A percentile compares a stretch with the other conserved stretches of the same genome.
Evolutionary conservation across 2,797 vertebrate species (phyloP).

Genomic region (Craterocephalus amniculus): DNA sequence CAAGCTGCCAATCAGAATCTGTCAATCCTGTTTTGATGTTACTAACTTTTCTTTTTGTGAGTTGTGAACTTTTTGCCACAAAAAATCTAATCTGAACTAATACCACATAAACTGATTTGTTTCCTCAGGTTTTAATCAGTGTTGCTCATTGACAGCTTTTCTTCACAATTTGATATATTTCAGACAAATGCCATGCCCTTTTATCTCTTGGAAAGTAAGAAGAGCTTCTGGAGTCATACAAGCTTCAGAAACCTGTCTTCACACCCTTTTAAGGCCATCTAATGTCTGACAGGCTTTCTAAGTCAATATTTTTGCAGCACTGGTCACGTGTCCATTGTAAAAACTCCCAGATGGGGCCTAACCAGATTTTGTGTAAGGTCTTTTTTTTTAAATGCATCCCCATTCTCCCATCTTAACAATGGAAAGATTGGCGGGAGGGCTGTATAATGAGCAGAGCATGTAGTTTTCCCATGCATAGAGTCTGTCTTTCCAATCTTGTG

Average conservation of each 20-base stretch:
- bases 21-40: slow-evolving; percentile 17
- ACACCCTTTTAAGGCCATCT: slow-evolving; percentile 31
- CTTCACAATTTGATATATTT: neutral
- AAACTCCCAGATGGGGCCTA: slow-evolving; percentile 57
- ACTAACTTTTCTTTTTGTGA: slow-evolving; percentile 1
- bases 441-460: slow-evolving; percentile 53
- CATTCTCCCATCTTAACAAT: slow-evolving; percentile 64
- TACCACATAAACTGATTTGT: neutral
- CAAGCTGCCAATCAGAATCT: slow-evolving; percentile 12
- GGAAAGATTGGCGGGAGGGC: slow-evolving; percentile 56
- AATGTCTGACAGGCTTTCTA: slow-evolving; percentile 36
- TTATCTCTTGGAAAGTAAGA: slow-evolving; percentile 2
- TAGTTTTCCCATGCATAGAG: slow-evolving; percentile 52
- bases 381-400: slow-evolving; percentile 5
- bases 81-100: neutral
- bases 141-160: slow-evolving; percentile 14
- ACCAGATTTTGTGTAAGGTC: slow-evolving; percentile 47
- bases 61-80: neutral
- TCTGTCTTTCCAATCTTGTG: slow-evolving; percentile 63
- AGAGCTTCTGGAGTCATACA: slow-evolving; percentile 1
- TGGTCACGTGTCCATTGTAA: slow-evolving; percentile 61
- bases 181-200: neutral
- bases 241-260: slow-evolving; percentile 14
- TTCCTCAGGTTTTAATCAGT: slow-evolving; percentile 5
- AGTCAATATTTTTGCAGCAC: slow-evolving; percentile 54